These are phyloP conservation scores for Bradypus variegatus DNA, from an alignment of 2,797 vertebrate species.

Conservation along the genomic window DNA sequence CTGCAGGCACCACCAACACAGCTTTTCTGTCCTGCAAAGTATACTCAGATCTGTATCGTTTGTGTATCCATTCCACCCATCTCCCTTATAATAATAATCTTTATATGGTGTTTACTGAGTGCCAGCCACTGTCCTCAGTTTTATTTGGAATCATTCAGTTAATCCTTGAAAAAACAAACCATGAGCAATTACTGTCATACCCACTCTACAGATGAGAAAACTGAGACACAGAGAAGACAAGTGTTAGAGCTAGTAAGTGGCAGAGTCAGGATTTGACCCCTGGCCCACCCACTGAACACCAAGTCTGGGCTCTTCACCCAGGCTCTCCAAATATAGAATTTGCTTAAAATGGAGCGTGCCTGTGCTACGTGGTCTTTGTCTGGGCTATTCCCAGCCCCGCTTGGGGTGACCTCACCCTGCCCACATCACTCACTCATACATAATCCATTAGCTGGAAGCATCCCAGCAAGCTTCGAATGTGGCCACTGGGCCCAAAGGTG, in stretches of 20 bases:
- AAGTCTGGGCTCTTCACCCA: not conserved
- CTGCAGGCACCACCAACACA: accelerated
- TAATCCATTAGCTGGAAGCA: not conserved
- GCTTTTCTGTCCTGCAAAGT: not conserved
- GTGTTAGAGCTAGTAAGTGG: not conserved
- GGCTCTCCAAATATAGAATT: not conserved
- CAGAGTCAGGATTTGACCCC: not conserved
- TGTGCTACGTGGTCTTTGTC: not conserved
- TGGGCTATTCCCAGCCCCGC: not conserved
- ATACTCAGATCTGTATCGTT: not conserved
- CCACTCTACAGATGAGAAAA: not conserved
- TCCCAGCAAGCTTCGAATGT: not conserved
- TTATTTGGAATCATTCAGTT: not conserved
- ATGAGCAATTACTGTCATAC: not conserved
- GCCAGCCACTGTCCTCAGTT: too few species aligned
- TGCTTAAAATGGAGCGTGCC: not conserved
- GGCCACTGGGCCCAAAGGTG: not conserved
- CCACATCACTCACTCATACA: not conserved
- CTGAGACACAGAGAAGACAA: not conserved
- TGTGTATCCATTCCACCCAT: not conserved
- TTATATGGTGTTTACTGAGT: not conserved
- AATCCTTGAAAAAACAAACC: not conserved
- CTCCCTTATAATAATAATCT: not conserved
- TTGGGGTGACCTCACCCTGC: not conserved
- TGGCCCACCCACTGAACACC: not conserved